Base-by-base conservation (phyloP, 2,113 vertebrate genomes). In the Melospiza georgiana region DNA sequence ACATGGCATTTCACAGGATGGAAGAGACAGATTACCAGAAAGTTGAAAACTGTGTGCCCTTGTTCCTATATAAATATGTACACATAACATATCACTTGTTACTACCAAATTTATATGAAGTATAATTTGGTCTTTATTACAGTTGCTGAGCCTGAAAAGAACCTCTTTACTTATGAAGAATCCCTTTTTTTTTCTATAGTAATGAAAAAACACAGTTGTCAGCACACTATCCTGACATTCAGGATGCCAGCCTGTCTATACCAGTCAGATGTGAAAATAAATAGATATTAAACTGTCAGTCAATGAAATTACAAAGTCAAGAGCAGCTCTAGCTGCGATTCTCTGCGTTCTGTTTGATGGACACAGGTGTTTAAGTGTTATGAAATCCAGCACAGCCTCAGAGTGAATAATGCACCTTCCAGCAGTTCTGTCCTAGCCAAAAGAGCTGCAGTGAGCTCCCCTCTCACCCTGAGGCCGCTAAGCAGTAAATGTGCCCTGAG, bases 261-360 rank as follows among this genome's bases (percentile, higher is more conserved):
- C 97, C 97, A 89, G 98, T 98, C 98, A 98, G 98, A 98, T 98
- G 98, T 98, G 98, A 98, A 98, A 98, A 98, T 98, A 98, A 98
- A 98, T 98, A 98, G 98, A 98, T 98, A 98, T 98, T 98, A 98
- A 98, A 97, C 98, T 98, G 98, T 98, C 98, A 98, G 97, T 98
- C 98, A 98, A 96, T 97, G 98, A 98, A 98, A 98, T 98, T 98
- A 98, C 98, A 97, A 98, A 98, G 98, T 98, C 98, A 98, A 98
- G 97, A 97, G 96, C 97, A 95, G 97, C 97, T 98, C 96, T 97
- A 95, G 97, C 97, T 97, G 97, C 21, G 97, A 98, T 97, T 96
- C 95, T 97, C 93, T 96, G 97, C 96, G 84, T 97, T 97, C 97
- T 95, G 69, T 96, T 97, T 98, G 98, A 98, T 96, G 98, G 98